Percentiles rank a stretch among this genome's conserved stretches.
Conservation (phyloP, 1,140 invertebrate genomes). For the Limonius californicus region DNA sequence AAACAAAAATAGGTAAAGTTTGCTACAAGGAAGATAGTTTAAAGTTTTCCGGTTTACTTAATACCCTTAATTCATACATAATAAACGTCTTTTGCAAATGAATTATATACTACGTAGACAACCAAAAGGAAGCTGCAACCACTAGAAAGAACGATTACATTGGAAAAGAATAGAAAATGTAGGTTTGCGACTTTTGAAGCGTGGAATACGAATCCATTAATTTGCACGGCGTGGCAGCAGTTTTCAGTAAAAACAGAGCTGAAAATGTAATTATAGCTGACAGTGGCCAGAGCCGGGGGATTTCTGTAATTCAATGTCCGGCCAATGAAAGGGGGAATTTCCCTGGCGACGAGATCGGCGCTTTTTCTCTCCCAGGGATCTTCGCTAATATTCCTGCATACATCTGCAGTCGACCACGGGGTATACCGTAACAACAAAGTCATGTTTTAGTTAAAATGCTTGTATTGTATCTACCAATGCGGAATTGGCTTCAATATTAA, state of each 20-base stretch:
- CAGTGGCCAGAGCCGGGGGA: conserved; percentile 18
- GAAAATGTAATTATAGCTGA: conserved; percentile 22
- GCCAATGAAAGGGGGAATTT: conserved; percentile 16
- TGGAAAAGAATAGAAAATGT: conserved; percentile 2
- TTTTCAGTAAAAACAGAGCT: conserved; percentile 21
- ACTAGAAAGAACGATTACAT: not conserved
- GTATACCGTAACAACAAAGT: conserved; percentile 1
- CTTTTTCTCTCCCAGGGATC: conserved; percentile 11
- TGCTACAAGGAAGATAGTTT: no score
- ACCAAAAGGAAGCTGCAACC: no score
- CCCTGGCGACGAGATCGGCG: conserved; percentile 8
- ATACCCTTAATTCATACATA: no score
- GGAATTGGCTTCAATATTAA: conserved; percentile 1
- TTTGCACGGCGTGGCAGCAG: conserved; percentile 13
- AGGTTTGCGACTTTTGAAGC: not conserved
- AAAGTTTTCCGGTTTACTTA: no score
- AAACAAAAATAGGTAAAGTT: no score
- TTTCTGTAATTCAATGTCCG: conserved; percentile 22
- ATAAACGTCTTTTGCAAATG: no score
- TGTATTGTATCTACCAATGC: not conserved
- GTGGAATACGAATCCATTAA: conserved; percentile 17
- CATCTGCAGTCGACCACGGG: conserved; percentile 2
- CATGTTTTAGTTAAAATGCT: conserved; percentile 1
- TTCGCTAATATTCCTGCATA: conserved; percentile 14
- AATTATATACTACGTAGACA: no score